Evolutionary conservation across 2,888 invertebrate genomes (phyloP), one percentile per base, ranked within the genome.

Genomic region (Minunthozetes semirufus): DNA sequence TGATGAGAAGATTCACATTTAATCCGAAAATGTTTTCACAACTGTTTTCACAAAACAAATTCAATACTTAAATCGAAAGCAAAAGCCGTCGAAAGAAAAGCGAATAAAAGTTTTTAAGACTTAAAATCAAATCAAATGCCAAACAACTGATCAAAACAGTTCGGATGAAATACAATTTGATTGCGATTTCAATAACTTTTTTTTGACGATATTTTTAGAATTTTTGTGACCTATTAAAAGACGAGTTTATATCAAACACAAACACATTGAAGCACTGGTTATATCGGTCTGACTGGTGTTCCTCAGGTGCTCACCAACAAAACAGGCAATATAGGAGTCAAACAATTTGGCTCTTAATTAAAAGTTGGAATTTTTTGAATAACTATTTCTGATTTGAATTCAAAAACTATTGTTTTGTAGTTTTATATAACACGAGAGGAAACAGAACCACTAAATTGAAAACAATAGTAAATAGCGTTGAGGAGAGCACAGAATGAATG

Each of bases 141-240:
- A 61, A 29, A 42, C 42, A 61, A 33, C 29, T 33, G 17, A 33
- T 61, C 33, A 29, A 68, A 29, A 63, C 33, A 68, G 22, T 33
- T 4, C 6, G 27, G 63, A 63, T 63, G 63, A 63, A 63, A 63
- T 38, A 33, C 63, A 63, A 42, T 29, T 33, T 38, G 63, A 33
- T 66, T 68, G 11, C 42, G 38, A 42, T 42, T 42, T n/a, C 22
- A 68, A 68, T n/a, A n/a, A 68, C 68, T 42, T 33, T 42, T 61
- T 66, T 17, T 19, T 5, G 22, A n/a, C 5, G 4, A 5, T 68
- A 68, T 68, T 42, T 68, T 68, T 68, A 68, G 68, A 27, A 2
- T 42, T 42, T 38, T 68, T 5, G 8, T 68, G 68, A 68, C 68
- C 68, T 22, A 68, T 68, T 68, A 68, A 68, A 68, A 33, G 68